phyloP scores from a whole-genome alignment of 2,113 vertebrate genomes.

The Serilophus lunatus region DNA sequence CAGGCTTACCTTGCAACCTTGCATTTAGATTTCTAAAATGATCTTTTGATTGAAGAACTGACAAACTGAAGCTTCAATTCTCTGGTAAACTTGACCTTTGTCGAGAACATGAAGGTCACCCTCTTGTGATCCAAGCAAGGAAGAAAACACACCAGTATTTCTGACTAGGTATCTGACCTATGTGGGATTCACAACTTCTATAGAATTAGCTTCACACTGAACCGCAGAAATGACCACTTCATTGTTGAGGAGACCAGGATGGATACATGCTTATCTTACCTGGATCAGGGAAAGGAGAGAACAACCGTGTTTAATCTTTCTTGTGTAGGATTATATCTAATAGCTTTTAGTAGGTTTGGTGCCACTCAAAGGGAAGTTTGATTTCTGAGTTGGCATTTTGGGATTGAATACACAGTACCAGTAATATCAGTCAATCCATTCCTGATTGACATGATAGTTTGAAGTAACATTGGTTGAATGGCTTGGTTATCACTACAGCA shows the following conservation, averaged over 20 bases:
- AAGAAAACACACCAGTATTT: background rate
- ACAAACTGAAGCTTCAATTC: background rate
- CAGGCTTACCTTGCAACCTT: background rate
- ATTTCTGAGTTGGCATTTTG: background rate
- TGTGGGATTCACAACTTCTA: background rate
- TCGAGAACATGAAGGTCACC: background rate
- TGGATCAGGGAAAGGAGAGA: background rate
- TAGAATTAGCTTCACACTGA: background rate
- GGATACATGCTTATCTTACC: background rate
- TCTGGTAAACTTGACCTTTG: background rate
- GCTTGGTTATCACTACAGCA: background rate
- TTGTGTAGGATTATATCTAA: background rate
- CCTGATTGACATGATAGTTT: background rate
- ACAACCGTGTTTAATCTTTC: background rate
- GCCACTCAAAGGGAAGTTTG: background rate
- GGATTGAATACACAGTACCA: background rate
- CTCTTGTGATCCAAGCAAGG: background rate
- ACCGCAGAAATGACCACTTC: background rate
- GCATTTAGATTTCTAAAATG: background rate
- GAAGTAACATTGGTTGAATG: background rate
- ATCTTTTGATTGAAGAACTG: background rate
- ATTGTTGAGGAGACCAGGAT: background rate
- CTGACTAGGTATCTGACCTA: background rate
- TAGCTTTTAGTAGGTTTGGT: background rate
- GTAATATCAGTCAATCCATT: background rate